These are phyloP conservation scores for Drosophila helvetica DNA, from an alignment of 2,888 invertebrate genomes.

Conservation along the genomic window DNA sequence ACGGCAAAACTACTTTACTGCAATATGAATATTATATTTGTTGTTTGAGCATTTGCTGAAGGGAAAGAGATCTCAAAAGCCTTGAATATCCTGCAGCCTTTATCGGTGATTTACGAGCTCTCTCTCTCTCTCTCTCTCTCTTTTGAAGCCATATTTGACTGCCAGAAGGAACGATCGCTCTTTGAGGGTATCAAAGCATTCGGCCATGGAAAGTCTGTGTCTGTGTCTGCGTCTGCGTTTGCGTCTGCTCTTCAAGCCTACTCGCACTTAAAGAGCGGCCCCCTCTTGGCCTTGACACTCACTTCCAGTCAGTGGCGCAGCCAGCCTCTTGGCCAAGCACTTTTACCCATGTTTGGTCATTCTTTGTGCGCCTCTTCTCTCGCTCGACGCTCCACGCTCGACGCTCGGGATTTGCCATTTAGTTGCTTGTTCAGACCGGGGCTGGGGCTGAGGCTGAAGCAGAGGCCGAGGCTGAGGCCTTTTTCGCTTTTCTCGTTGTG, in stretches of 20 bases:
- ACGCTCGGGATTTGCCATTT: conserved; percentile 55
- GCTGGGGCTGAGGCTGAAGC: no score
- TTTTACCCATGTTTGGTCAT: conserved; percentile 73
- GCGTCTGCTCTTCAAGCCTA: not conserved
- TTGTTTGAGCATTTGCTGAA: not conserved
- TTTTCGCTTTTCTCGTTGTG: conserved; percentile 53
- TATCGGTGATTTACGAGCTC: no score
- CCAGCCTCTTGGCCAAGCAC: conserved; percentile 48
- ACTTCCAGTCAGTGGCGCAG: conserved; percentile 38
- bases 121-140: no score
- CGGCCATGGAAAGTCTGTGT: not conserved
- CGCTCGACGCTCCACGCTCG: conserved; percentile 16
- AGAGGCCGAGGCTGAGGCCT: conserved; percentile 3
- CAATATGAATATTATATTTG: not conserved
- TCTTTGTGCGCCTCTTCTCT: conserved; percentile 59
- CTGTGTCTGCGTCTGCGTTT: no score
- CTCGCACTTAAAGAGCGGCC: not conserved
- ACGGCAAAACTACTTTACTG: not conserved
- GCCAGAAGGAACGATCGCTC: no score
- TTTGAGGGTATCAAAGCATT: not conserved
- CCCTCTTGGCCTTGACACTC: conserved; percentile 1
- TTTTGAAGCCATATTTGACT: no score
- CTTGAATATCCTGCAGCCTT: no score
- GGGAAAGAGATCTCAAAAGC: no score
- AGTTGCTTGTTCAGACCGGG: conserved; percentile 61